Evolutionary conservation across 2,113 vertebrate species (phyloP), one percentile per base, ranked within the genome.

Genomic region (Puffinus mauretanicus): DNA sequence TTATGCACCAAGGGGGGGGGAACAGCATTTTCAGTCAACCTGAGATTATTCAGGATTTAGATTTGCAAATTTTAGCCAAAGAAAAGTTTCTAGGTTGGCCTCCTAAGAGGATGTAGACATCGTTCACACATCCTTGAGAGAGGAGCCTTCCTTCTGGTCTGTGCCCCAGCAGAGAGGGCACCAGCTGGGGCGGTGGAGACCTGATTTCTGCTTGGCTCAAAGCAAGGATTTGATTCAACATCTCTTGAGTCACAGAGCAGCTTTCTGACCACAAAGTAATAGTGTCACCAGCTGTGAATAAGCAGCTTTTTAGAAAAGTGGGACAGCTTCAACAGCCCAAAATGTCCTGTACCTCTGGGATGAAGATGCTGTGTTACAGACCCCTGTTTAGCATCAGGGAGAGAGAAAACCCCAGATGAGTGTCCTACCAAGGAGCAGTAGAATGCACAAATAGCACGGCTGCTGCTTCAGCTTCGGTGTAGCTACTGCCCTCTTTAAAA

Each of bases 301-400:
- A 85, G 62, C 38, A 70, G 44, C 51, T 73, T 77, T 88, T 57
- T 36, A 40, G 67, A 81, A 95, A 96, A 94, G 22, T 70, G 71
- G 82, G 60, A 54, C 76, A 66, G 19, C 24, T 80, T 90, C 75
- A 69, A 34, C 15, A 49, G 19, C 19, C 46, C 27, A 22, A 69
- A 86, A 73, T 70, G 36, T 73, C 83, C 86, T 58, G 36, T 92
- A 4, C 44, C 13, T 30, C 34, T 80, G 40, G 61, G 90, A 40
- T 49, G 44, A 93, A 91, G 65, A 34, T 76, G 57, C 9, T 38
- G 13, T 29, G 19, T 49, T 61, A 80, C 18, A 82, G 55, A 75
- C 64, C 51, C 26, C 42, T 51, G 38, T 70, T 77, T 66, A 78
- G 16, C 20, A 75, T 21, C 91, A 86, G 47, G 36, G 32, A 64